Evolutionary conservation across 2,888 invertebrate species (phyloP).

Genomic region (Horisme vitalbata): DNA sequence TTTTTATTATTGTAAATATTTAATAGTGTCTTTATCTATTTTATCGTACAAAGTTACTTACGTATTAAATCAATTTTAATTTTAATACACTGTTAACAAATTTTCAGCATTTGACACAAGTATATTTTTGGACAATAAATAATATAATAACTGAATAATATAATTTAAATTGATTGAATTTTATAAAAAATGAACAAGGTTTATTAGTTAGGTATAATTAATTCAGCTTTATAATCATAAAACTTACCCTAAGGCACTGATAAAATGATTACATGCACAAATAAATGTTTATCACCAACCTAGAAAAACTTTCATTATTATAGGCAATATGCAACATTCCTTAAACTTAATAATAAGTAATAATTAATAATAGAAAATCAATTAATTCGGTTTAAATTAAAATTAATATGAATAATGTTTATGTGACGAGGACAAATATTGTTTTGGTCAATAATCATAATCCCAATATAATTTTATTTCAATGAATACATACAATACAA

Average conservation of each 20-base stretch:
- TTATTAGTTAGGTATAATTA: slow-evolving; percentile 49
- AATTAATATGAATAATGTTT: slow-evolving; percentile 31
- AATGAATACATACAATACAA: slow-evolving; percentile 19
- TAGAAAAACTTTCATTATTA: slow-evolving; percentile 43
- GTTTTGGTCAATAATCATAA: slow-evolving; percentile 23
- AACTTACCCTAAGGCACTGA: slow-evolving; percentile 78
- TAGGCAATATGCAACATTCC: slow-evolving; percentile 75
- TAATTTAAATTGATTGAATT: slow-evolving; percentile 38
- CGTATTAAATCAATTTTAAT: slow-evolving; percentile 53
- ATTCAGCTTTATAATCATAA: slow-evolving; percentile 49
- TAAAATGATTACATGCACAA: slow-evolving; percentile 67
- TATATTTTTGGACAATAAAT: slow-evolving; percentile 38
- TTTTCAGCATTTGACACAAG: slow-evolving; percentile 69
- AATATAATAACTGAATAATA: slow-evolving; percentile 42
- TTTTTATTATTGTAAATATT: slow-evolving; percentile 36
- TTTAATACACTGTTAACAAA: slow-evolving; percentile 39
- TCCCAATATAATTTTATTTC: slow-evolving; percentile 29
- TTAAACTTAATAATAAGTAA: slow-evolving; percentile 66
- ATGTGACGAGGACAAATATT: slow-evolving; percentile 29
- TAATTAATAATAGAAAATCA: slow-evolving; percentile 49
- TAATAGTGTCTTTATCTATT: slow-evolving; percentile 77
- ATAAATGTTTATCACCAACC: slow-evolving; percentile 53
- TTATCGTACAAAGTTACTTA: slow-evolving; percentile 78
- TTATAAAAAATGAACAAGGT: too few species aligned
- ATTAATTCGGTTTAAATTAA: slow-evolving; percentile 43